phyloP scores from a whole-genome alignment of 2,888 invertebrate genomes.

The Nasonia oneida region DNA sequence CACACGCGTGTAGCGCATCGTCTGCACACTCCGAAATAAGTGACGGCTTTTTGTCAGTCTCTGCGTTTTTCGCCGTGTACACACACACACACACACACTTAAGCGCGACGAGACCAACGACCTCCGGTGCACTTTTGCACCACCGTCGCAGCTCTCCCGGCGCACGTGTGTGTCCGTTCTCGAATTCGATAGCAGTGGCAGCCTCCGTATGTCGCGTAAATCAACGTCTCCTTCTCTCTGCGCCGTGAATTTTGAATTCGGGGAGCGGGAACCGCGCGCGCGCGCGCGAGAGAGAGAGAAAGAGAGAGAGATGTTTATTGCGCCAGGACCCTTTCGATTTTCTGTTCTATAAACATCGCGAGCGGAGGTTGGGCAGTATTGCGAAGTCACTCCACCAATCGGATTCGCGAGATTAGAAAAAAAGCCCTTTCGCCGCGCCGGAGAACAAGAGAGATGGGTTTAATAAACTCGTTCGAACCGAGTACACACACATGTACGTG shows the following conservation, averaged over 20 bases:
- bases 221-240: conserved; percentile 22
- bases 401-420: conserved; percentile 1
- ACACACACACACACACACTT: background rate
- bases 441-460: background rate
- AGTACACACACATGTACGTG: conserved; percentile 1
- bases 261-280: background rate
- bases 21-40: background rate
- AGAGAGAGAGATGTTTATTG: background rate
- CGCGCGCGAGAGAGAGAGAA: too few relatives aligned
- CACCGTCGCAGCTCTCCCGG: background rate
- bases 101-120: conserved; percentile 32
- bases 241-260: conserved; percentile 19
- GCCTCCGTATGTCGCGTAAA: conserved; percentile 12
- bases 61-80: background rate
- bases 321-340: background rate
- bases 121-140: conserved; percentile 54
- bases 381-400: background rate
- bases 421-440: background rate
- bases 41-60: conserved; percentile 42
- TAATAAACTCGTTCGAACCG: background rate
- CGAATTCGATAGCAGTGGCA: conserved; percentile 16
- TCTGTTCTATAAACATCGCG: background rate
- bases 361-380: background rate
- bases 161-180: conserved; percentile 29
- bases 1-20: background rate